Evolutionary conservation across 2,113 vertebrate genomes (phyloP).

Genomic region (Cavia aperea): DNA sequence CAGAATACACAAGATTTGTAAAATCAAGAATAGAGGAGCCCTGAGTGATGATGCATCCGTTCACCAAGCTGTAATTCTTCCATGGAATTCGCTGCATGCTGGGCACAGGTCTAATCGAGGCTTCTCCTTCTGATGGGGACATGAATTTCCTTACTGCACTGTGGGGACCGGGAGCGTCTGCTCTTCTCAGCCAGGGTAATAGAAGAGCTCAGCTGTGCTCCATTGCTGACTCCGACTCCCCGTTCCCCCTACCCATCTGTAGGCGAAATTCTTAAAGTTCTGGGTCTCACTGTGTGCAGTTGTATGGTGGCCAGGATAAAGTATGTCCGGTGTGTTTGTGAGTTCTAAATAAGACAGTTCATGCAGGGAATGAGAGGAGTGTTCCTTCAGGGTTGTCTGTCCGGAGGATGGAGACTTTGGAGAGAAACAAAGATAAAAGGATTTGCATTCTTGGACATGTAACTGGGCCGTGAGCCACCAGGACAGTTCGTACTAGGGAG

Average conservation of each 20-base stretch:
- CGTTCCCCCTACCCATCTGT: neutral
- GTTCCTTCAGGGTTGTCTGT: neutral
- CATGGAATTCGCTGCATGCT: fast-evolving
- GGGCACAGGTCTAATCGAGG: neutral
- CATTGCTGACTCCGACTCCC: neutral
- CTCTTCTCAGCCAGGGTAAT: neutral
- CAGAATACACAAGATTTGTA: neutral
- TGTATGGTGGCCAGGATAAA: neutral
- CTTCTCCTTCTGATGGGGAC: neutral
- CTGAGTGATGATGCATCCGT: neutral
- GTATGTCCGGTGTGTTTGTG: neutral
- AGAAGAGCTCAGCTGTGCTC: neutral
- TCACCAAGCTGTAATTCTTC: neutral
- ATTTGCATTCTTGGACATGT: neutral
- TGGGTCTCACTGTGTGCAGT: neutral
- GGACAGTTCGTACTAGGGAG: neutral
- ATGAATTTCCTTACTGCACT: neutral
- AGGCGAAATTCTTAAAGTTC: neutral
- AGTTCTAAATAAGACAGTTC: neutral
- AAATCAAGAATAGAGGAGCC: neutral
- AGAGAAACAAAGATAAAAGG: neutral
- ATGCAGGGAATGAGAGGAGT: neutral
- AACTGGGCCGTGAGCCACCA: neutral
- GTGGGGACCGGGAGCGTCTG: neutral
- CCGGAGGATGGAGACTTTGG: neutral